Evolutionary conservation across 2,888 invertebrate genomes (phyloP).

Genomic region (Pherbina coryleti): DNA sequence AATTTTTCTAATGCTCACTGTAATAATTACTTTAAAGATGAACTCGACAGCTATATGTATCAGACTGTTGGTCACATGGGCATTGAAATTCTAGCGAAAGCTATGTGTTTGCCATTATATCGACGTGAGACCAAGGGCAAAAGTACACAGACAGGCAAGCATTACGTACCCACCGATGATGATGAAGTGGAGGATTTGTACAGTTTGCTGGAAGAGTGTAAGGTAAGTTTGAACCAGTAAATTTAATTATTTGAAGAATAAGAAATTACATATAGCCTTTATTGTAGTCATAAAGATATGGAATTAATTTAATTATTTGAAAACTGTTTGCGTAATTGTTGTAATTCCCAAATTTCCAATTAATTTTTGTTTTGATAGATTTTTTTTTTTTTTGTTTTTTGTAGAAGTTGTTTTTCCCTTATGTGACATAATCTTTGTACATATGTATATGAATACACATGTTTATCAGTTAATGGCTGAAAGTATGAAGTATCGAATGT

Average conservation of each 20-base stretch:
- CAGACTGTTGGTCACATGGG: constrained; percentile 99
- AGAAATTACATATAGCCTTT: background rate
- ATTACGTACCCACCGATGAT: constrained; percentile 83
- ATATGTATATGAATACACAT: no score
- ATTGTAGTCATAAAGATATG: background rate
- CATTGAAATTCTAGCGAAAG: constrained; percentile 90
- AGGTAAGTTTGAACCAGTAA: constrained; percentile 56
- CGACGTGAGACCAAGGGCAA: constrained; percentile 86
- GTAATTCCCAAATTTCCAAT: background rate
- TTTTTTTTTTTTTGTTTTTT: background rate
- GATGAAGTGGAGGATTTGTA: constrained; percentile 99
- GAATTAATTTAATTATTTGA: background rate
- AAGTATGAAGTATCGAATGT: no score
- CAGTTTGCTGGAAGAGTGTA: constrained; percentile 75
- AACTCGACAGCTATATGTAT: constrained; percentile 98
- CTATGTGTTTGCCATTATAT: constrained; percentile 93
- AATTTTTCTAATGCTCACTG: background rate
- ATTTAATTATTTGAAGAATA: background rate
- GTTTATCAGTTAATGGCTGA: no score
- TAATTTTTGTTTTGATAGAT: background rate
- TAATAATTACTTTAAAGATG: constrained; percentile 73
- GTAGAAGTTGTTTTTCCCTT: background rate
- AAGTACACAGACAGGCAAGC: constrained; percentile 83
- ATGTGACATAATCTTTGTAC: no score
- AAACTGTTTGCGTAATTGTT: background rate